phyloP scores from a whole-genome alignment of 2,113 vertebrate species.

The Uropsilus gracilis region DNA sequence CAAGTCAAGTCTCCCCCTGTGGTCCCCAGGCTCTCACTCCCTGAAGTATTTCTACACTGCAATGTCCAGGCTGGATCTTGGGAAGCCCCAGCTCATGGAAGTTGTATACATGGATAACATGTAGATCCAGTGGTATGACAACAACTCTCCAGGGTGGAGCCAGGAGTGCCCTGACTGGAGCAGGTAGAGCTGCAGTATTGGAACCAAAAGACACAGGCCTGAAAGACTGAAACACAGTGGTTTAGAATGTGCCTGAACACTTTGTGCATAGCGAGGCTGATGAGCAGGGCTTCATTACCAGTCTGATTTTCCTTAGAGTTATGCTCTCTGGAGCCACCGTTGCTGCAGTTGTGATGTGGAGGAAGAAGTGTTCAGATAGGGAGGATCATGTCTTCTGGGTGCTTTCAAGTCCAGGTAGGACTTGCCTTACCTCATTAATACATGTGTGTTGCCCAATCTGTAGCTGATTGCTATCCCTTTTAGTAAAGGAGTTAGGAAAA shows the following conservation, averaged over 20 bases:
- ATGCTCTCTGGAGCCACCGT: rapidly evolving
- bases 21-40: neutral
- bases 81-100: neutral
- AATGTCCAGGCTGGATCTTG: neutral
- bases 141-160: neutral
- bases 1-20: neutral
- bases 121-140: neutral
- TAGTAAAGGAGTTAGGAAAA: neutral
- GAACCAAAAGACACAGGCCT: neutral
- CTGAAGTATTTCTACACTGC: neutral
- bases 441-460: neutral
- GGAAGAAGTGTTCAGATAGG: neutral
- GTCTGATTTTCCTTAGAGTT: rapidly evolving
- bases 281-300: no score
- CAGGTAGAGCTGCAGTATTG: neutral
- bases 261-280: no score
- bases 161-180: neutral
- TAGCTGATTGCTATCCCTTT: neutral
- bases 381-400: neutral
- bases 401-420: neutral
- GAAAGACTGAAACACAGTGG: no score
- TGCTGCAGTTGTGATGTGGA: rapidly evolving
- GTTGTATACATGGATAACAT: neutral
- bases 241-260: no score
- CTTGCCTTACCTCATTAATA: neutral